Evolutionary conservation across 2,888 invertebrate species (phyloP).

Genomic region (Baccha elongata): DNA sequence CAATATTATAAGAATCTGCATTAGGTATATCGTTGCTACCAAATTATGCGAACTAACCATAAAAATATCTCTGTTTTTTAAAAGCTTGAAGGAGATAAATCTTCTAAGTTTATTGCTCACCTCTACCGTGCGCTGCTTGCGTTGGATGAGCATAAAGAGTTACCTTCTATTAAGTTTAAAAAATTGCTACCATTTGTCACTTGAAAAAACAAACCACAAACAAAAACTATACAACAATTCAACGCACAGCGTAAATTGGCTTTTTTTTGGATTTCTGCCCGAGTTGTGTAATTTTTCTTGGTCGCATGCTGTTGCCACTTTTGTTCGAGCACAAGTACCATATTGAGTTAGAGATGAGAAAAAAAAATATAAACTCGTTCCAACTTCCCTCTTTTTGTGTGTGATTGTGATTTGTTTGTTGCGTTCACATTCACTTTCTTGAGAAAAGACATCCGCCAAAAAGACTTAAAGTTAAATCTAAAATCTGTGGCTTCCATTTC

Average conservation of each 20-base stretch:
- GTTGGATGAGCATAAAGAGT: conserved; percentile 36
- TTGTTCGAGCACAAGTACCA: not conserved
- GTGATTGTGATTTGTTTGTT: conserved; percentile 53
- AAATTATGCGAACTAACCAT: conserved; percentile 44
- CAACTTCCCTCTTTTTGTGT: conserved; percentile 38
- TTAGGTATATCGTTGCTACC: not conserved
- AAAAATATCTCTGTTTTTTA: conserved; percentile 17
- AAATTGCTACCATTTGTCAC: conserved; percentile 69
- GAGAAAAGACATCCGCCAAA: conserved; percentile 59
- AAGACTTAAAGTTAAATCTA: conserved; percentile 22
- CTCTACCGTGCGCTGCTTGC: not conserved
- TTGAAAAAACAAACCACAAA: conserved; percentile 40
- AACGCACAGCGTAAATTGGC: conserved; percentile 47
- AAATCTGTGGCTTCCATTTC: conserved; percentile 51
- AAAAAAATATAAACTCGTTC: conserved; percentile 46
- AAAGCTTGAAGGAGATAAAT: conserved; percentile 37
- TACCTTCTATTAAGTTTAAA: conserved; percentile 28
- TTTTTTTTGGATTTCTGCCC: conserved; percentile 27
- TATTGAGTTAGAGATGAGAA: conserved; percentile 19
- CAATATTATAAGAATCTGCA: conserved; percentile 11
- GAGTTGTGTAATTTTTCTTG: conserved; percentile 63
- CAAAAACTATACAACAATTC: conserved; percentile 37
- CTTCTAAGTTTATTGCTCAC: conserved; percentile 32
- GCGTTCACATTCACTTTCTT: conserved; percentile 69
- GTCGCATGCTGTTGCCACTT: conserved; percentile 33